phyloP scores from a whole-genome alignment of 2,113 vertebrate species.

The Tonatia bakeri region DNA sequence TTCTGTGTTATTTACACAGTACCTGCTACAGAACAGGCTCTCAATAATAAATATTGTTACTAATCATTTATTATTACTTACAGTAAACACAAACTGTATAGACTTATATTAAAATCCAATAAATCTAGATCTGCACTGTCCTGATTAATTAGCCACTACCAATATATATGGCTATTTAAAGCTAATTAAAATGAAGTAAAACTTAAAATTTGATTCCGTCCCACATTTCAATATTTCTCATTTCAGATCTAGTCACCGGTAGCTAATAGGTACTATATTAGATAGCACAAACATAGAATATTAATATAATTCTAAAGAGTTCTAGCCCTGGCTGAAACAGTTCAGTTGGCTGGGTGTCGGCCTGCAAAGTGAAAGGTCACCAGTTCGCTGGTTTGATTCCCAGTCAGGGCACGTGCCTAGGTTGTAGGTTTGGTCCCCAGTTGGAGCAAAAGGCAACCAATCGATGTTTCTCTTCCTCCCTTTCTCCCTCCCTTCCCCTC shows the following conservation, averaged over 20 bases:
- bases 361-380: too few relatives aligned
- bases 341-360: too few relatives aligned
- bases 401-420: too few relatives aligned
- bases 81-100: background rate
- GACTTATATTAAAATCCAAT: background rate
- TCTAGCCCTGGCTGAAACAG: background rate
- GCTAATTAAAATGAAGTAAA: background rate
- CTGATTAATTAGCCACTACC: background rate
- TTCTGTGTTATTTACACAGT: background rate
- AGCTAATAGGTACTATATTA: background rate
- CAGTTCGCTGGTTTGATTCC: too few relatives aligned
- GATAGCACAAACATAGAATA: background rate
- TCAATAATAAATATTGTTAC: slow-evolving; percentile 1
- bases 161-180: background rate
- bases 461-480: too few relatives aligned
- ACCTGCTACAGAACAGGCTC: background rate
- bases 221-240: background rate
- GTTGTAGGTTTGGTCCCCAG: too few relatives aligned
- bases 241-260: background rate
- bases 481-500: too few relatives aligned
- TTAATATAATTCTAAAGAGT: background rate
- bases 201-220: background rate
- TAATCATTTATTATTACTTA: background rate
- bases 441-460: too few relatives aligned
- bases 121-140: background rate